These are phyloP conservation scores for Aviceda subcristata DNA, from an alignment of 2,113 vertebrate genomes.

Conservation along the genomic window DNA sequence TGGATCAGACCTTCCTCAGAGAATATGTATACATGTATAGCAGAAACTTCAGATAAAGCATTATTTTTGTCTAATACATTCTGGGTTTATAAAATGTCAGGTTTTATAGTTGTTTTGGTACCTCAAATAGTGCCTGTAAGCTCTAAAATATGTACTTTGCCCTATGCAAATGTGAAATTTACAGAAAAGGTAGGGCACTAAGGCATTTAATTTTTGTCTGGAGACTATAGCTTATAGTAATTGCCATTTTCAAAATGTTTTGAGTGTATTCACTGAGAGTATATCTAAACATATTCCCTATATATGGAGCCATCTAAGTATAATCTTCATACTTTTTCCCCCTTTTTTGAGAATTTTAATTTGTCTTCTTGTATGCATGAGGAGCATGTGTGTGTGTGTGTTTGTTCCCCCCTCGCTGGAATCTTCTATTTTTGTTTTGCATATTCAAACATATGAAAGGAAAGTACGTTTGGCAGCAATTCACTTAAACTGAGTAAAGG, in stretches of 20 bases:
- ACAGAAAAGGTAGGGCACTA: not conserved
- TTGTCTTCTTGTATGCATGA: not conserved
- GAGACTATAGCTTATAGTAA: not conserved
- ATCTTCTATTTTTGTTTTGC: not conserved
- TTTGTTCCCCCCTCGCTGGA: not conserved
- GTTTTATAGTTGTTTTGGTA: not conserved
- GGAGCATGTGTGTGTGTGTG: not conserved
- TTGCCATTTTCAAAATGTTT: not conserved
- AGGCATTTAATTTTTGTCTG: not conserved
- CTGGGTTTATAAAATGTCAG: not conserved
- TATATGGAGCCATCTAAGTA: not conserved
- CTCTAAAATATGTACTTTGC: not conserved
- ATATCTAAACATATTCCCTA: not conserved
- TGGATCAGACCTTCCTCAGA: not conserved
- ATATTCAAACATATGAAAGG: not conserved
- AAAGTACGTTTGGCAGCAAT: not conserved
- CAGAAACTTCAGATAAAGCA: not conserved
- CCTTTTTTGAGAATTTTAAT: not conserved
- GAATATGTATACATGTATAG: not conserved
- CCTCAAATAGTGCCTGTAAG: not conserved
- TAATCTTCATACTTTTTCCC: not conserved
- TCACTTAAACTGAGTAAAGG: not conserved
- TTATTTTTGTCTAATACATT: not conserved
- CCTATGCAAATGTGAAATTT: not conserved
- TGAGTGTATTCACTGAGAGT: not conserved